Evolutionary conservation across 1,140 invertebrate species (phyloP), one percentile per base, ranked within the genome.

Genomic region (Micrasema longulum): DNA sequence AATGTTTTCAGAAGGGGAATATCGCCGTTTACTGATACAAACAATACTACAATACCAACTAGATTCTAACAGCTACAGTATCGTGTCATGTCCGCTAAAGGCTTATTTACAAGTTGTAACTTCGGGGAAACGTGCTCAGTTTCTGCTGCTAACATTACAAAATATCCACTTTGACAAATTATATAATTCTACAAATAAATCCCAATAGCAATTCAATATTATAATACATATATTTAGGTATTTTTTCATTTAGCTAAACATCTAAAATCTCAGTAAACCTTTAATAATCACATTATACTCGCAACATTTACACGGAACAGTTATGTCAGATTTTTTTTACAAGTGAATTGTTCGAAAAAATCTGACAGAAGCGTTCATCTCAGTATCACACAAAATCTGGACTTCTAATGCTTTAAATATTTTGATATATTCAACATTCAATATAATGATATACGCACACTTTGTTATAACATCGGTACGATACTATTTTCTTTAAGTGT

Each of bases 231-330:
- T 47, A 64, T 26, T 43, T 45, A 64, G 60, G 41, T 26, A 35
- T 36, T 60, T 38, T 11, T 41, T 45, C 26, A 64, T 64, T 45
- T 64, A 64, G 60, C 65, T 55, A 68, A 55, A 68, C 31, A 68
- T 68, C 50, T 68, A 68, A 18, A 68, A 68, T 68, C 52, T 68
- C 65, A 55, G 53, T 68, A 68, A 53, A 52, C 18, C 48, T 55
- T 66, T 68, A 55, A 55, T 55, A 53, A 53, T 36, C 65, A 68
- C 52, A 55, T 41, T 22, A 65, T 23, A 36, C 50, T 55, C 31
- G 41, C 60, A 64, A 64, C 43, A 64, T 64, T 47, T 64, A 12
- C 60, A 41, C 36, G 22, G 20, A 60, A 35, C 35, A 16, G 55
- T 16, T 12, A 18, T 22, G 55, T 23, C 16, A 5, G 36, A 38